A percentile compares a stretch with the other conserved stretches of the same genome.
Evolutionary conservation across 1,140 invertebrate genomes (phyloP).

Genomic region (Oryzaephilus surinamensis): DNA sequence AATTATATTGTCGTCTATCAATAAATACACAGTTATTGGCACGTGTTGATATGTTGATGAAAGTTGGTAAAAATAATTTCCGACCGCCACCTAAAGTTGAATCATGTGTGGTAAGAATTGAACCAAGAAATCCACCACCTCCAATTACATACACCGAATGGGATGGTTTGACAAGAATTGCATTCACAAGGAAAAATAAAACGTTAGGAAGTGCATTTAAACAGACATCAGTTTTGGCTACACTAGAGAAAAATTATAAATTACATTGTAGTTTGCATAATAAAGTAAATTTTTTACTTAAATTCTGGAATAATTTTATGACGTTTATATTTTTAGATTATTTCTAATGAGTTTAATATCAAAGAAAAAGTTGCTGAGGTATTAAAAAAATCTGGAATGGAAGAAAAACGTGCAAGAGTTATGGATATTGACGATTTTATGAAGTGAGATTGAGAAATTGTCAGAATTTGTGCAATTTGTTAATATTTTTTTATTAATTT

Average conservation of each 20-base stretch:
- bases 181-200: constrained; percentile 91
- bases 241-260: constrained; percentile 88
- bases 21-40: constrained; percentile 95
- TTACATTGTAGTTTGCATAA: constrained; percentile 79
- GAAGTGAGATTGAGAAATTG: constrained; percentile 40
- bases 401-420: constrained; percentile 73
- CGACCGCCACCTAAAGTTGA: constrained; percentile 97
- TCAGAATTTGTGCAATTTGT: constrained; percentile 11
- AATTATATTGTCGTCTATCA: constrained; percentile 92
- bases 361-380: constrained; percentile 74
- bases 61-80: constrained; percentile 98
- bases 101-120: constrained; percentile 95
- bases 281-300: constrained; percentile 47
- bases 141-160: constrained; percentile 95
- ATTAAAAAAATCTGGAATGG: constrained; percentile 52
- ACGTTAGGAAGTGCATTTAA: constrained; percentile 66
- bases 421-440: constrained; percentile 98
- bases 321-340: constrained; percentile 41
- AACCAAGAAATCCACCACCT: constrained; percentile 93
- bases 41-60: constrained; percentile 94
- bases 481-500: constrained; percentile 29
- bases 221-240: constrained; percentile 67
- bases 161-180: constrained; percentile 93
- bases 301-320: constrained; percentile 1
- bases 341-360: constrained; percentile 75